Conservation (phyloP, 2,797 vertebrate genomes). For the Saxicola maurus region DNA sequence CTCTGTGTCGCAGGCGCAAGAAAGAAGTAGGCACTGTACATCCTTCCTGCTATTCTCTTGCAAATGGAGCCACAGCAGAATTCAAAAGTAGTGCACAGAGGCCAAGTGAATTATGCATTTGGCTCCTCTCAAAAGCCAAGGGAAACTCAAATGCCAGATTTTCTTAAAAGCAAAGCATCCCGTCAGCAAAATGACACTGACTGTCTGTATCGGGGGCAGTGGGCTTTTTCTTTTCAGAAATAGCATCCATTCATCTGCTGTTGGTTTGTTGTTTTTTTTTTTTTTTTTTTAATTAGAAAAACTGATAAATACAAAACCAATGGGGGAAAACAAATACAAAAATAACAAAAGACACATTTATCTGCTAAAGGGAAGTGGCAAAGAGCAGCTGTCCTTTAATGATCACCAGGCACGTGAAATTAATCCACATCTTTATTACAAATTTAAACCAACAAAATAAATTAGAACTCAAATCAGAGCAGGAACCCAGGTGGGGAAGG, state of each 20-base stretch:
- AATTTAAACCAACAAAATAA: conserved; percentile 39
- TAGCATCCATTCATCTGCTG: conserved; percentile 47
- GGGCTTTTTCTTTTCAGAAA: conserved; percentile 47
- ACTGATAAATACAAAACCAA: conserved; percentile 52
- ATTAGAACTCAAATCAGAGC: conserved; percentile 31
- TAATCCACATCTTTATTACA: conserved; percentile 49
- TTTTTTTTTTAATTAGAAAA: conserved; percentile 54
- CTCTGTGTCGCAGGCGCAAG: conserved; percentile 6
- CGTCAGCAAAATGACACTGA: conserved; percentile 48
- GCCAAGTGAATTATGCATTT: conserved; percentile 55
- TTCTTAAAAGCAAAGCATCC: conserved; percentile 58
- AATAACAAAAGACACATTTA: conserved; percentile 59
- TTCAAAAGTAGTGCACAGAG: conserved; percentile 51
- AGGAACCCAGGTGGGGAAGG: conserved; percentile 37
- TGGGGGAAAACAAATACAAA: conserved; percentile 30
- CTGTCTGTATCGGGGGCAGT: conserved; percentile 2
- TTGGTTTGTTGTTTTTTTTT: neutral
- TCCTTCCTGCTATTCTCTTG: conserved; percentile 62
- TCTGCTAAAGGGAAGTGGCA: conserved; percentile 40
- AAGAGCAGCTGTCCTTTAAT: conserved; percentile 62
- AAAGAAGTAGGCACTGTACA: conserved; percentile 52
- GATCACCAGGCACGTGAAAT: conserved; percentile 31
- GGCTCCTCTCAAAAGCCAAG: conserved; percentile 60
- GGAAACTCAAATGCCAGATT: conserved; percentile 60
- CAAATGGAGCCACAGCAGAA: conserved; percentile 58